A percentile compares a stretch with the other conserved stretches of the same genome.
Evolutionary conservation across 2,113 vertebrate genomes (phyloP).

Genomic region (Cygnus buccinator): DNA sequence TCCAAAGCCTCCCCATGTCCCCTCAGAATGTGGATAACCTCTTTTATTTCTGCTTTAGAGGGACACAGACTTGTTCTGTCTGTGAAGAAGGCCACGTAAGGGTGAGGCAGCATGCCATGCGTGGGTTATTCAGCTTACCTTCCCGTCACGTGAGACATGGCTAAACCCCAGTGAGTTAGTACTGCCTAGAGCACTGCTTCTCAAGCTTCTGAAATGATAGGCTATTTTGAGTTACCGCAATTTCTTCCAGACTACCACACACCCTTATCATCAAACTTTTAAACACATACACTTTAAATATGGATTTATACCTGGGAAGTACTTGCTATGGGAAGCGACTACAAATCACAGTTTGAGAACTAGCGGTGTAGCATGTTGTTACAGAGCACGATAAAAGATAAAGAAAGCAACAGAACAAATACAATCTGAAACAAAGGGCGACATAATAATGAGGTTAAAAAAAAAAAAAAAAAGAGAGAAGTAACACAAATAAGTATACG

Average conservation of each 20-base stretch:
- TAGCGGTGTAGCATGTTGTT: background rate
- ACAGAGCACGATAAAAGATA: conserved; percentile 30
- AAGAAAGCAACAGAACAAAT: conserved; percentile 58
- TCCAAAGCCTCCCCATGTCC: background rate
- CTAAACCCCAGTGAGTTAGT: conserved; percentile 37
- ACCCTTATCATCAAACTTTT: background rate
- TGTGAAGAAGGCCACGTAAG: background rate
- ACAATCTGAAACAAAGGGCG: background rate
- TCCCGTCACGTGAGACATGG: conserved; percentile 26
- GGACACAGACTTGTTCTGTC: background rate
- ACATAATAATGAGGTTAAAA: background rate
- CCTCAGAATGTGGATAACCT: background rate
- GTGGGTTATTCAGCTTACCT: conserved; percentile 37
- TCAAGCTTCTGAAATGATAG: background rate
- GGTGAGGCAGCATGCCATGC: conserved; percentile 45
- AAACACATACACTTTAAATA: background rate
- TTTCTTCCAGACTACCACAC: background rate
- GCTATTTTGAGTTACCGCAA: background rate
- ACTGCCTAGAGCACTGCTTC: background rate
- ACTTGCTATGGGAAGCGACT: background rate
- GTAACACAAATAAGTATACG: background rate
- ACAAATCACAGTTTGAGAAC: background rate
- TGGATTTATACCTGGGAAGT: background rate
- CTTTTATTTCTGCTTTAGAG: background rate
- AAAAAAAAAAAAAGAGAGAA: background rate